phyloP scores from a whole-genome alignment of 2,797 vertebrate species.

The Clarias fuscus region DNA sequence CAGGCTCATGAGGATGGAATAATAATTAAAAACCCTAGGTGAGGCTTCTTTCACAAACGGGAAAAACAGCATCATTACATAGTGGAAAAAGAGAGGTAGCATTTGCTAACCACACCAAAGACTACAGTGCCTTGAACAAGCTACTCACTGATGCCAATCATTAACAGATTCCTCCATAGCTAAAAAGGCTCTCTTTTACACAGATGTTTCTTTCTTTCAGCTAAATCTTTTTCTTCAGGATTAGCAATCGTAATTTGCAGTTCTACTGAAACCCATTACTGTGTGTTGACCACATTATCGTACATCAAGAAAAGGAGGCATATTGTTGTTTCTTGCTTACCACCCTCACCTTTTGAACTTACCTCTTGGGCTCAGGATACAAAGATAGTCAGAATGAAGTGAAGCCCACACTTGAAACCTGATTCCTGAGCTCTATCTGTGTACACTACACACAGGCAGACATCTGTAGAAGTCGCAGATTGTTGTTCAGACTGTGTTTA shows the following conservation, averaged over 20 bases:
- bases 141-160: constrained; percentile 57
- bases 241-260: background rate
- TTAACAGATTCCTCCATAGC: constrained; percentile 49
- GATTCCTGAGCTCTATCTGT: constrained; percentile 62
- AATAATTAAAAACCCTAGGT: constrained; percentile 72
- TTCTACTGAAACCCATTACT: background rate
- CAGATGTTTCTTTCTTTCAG: background rate
- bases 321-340: background rate
- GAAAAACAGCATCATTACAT: constrained; percentile 60
- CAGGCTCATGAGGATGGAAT: constrained; percentile 54
- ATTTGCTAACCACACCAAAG: constrained; percentile 57
- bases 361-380: constrained; percentile 27
- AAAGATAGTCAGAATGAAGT: constrained; percentile 26
- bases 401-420: constrained; percentile 56
- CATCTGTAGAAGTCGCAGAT: constrained; percentile 59
- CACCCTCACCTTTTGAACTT: constrained; percentile 27
- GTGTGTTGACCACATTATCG: background rate
- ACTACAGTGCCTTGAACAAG: constrained; percentile 56
- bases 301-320: background rate
- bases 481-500: constrained; percentile 57
- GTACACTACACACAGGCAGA: constrained; percentile 62
- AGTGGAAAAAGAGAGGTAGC: constrained; percentile 50
- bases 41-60: constrained; percentile 66
- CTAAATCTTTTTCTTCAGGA: background rate
- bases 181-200: constrained; percentile 40